Conservation (phyloP, 2,888 invertebrate species). For the Megalurothrips usitatus region DNA sequence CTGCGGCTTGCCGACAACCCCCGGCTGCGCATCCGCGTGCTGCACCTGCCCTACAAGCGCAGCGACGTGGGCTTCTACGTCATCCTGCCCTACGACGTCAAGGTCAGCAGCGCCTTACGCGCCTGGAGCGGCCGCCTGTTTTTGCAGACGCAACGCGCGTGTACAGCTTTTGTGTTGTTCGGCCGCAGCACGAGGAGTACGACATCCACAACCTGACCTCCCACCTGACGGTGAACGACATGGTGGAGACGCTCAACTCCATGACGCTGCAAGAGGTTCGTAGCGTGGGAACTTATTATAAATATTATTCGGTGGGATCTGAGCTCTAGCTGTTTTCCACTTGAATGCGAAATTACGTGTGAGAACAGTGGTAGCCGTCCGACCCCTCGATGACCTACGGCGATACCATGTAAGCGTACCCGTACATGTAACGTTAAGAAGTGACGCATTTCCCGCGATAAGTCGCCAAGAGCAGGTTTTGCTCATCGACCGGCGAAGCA, state of each 20-base stretch:
- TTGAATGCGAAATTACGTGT: too few species aligned
- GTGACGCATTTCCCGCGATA: too few species aligned
- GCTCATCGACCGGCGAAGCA: too few species aligned
- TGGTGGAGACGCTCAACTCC: constrained; percentile 40
- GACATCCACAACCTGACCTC: constrained; percentile 42
- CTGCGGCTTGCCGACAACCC: constrained; percentile 44
- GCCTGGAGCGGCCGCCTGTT: background rate
- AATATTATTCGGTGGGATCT: too few species aligned
- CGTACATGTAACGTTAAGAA: too few species aligned
- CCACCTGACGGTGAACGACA: constrained; percentile 39
- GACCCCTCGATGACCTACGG: too few species aligned
- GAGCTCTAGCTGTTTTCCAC: too few species aligned
- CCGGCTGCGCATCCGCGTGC: constrained; percentile 44
- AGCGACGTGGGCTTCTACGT: constrained; percentile 48
- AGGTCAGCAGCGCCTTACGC: constrained; percentile 32
- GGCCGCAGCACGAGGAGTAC: constrained; percentile 38
- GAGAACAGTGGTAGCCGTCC: too few species aligned
- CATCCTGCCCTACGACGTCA: constrained; percentile 45
- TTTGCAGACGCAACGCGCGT: background rate
- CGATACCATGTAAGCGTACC: too few species aligned
- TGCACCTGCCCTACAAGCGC: constrained; percentile 48
- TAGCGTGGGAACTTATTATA: background rate
- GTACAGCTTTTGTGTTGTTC: background rate
- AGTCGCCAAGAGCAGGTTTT: too few species aligned
- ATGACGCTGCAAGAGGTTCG: constrained; percentile 40